Evolutionary conservation across 2,113 vertebrate species (phyloP), one percentile per base, ranked within the genome.

Genomic region (Lepisosteus oculatus): DNA sequence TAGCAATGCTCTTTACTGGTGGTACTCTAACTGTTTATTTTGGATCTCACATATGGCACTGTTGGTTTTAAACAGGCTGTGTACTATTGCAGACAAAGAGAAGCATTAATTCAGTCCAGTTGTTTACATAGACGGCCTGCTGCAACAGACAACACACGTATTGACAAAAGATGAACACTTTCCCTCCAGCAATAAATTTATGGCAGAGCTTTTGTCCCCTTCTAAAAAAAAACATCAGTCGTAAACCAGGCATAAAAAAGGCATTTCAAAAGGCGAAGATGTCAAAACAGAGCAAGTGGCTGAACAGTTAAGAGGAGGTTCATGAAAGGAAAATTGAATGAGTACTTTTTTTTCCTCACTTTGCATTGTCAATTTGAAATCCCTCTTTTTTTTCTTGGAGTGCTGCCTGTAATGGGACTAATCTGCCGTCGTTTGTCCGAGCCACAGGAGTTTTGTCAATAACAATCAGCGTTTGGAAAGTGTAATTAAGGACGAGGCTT

Each of bases 371-470:
- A 82, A 87, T 87, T 86, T 83, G 76, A 85, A 89, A 87, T 89
- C 86, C 85, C 80, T 88, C 86, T 91, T 87, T 89, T 13, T 87
- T 87, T 78, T 87, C 87, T 90, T 88, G 85, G 87, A 90, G 89
- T 85, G 85, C 88, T 89, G 89, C 86, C 90, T 93, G 90, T 92
- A 93, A 93, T 93, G 88, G 90, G 92, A 88, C 91, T 93, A 93
- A 93, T 93, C 91, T 93, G 78, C 84, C 83, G 87, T 87, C 91
- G 91, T 93, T 93, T 93, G 91, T 93, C 91, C 89, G 86, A 92
- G 91, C 90, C 91, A 91, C 91, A 91, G 89, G 90, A 93, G 91
- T 93, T 93, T 92, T 93, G 91, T 93, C 91, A 93, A 93, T 93
- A 93, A 93, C 90, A 93, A 93, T 93, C 90, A 93, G 91, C 89